Evolutionary conservation across 2,113 vertebrate species (phyloP), one percentile per base, ranked within the genome.

Genomic region (Cyphomyrus plagiostoma): DNA sequence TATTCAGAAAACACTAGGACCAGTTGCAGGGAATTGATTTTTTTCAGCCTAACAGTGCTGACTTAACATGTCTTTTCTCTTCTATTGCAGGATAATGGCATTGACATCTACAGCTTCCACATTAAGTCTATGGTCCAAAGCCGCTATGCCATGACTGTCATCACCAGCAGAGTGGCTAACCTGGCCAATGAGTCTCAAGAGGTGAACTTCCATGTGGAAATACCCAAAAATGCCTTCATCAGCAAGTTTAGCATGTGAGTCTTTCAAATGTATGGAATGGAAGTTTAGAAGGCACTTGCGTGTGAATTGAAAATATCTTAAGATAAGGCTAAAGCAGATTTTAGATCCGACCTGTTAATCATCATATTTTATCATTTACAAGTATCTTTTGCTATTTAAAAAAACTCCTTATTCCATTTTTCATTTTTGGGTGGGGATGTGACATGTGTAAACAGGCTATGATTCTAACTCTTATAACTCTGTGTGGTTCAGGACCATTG

Each of bases 201-300:
- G 94, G 94, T 97, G 23, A 66, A 95, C 91, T 99, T 99, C 35
- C 94, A 98, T 0, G 96, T 99, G 91, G 97, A 95, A 10, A 97
- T 99, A 80, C 98, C 98, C 74, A 99, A 98, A 92, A 97, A 97
- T 5, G 98, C 98, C 91, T 98, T 99, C 95, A 99, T 99, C 94
- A 97, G 96, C 90, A 97, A 97, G 93, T 99, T 99, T 90, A 97
- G 92, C 94, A 97, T 99, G 98, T 99, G 90, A 4, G 98, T 97
- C 89, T 30, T 30, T 35, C 21, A 2, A 77, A 77, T 35, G 70
- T 77, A 77, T 77, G 35, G 35, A 15, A 35, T 39, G 30, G 70
- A 77, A 39, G 35, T 77, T 77, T 77, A 39, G 30, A 35, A 39
- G 35, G 70, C 35, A 77, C 62, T 26, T 66, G 62, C 35, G 17